Percentiles rank a stretch among this genome's conserved stretches.
phyloP scores from a whole-genome alignment of 2,113 vertebrate genomes.

The Amphiprion ocellaris region DNA sequence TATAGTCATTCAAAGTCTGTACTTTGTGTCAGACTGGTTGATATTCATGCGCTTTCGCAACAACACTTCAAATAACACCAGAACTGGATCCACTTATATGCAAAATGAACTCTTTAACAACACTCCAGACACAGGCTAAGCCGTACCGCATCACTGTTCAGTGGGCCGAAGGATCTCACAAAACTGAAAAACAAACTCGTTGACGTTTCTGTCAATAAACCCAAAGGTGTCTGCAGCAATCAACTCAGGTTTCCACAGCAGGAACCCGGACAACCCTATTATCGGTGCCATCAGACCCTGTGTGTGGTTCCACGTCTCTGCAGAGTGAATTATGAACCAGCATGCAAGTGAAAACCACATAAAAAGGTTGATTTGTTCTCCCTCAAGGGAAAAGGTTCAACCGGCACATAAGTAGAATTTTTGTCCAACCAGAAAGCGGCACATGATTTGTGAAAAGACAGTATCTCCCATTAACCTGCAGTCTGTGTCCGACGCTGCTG shows the following conservation, averaged over 20 bases:
- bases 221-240: no score
- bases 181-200: not conserved
- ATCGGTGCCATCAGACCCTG: not conserved
- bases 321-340: conserved; percentile 35
- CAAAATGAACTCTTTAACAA: no score
- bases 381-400: conserved; percentile 26
- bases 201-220: not conserved
- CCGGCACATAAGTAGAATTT: conserved; percentile 42
- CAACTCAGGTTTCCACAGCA: not conserved
- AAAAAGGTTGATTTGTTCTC: conserved; percentile 38
- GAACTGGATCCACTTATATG: not conserved
- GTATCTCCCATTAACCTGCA: not conserved
- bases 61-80: not conserved
- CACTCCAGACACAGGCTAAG: not conserved
- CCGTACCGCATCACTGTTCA: not conserved
- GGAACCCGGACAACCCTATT: not conserved
- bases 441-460: conserved; percentile 5
- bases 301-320: conserved; percentile 1
- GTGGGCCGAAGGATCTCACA: not conserved
- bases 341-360: conserved; percentile 13
- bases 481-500: not conserved
- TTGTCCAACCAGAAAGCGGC: conserved; percentile 16
- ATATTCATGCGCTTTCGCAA: not conserved
- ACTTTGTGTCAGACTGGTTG: no score
- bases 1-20: no score